A percentile compares a stretch with the other conserved stretches of the same genome.
phyloP scores from a whole-genome alignment of 2,113 vertebrate species.

The Mus spicilegus region DNA sequence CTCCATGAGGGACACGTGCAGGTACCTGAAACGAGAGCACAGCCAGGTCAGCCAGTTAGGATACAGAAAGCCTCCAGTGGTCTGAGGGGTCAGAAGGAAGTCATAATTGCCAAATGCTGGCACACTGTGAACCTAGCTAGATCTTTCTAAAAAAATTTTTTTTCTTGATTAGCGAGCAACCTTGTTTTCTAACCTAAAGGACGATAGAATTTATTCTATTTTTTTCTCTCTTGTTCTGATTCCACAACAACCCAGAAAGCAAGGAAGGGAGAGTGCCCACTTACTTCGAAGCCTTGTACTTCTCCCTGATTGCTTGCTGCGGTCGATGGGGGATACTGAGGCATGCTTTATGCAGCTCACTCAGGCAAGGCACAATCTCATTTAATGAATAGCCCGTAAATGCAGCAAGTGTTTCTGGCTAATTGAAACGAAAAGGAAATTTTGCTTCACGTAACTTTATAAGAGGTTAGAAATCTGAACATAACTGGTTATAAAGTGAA shows the following conservation, averaged over 20 bases:
- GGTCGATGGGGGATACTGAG: slow-evolving; percentile 85
- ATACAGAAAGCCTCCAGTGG: neutral
- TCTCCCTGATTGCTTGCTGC: slow-evolving; percentile 92
- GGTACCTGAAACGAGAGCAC: slow-evolving; percentile 84
- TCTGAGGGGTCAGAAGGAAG: neutral
- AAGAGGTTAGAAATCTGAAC: neutral
- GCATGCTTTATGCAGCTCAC: slow-evolving; percentile 90
- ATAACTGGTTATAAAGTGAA: neutral
- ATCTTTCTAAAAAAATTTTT: neutral
- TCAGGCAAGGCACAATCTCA: slow-evolving; percentile 91
- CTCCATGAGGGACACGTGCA: slow-evolving; percentile 88
- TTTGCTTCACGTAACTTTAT: neutral
- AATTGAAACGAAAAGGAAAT: slow-evolving; percentile 62
- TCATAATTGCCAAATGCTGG: neutral
- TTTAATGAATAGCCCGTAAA: slow-evolving; percentile 93
- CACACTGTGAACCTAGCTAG: neutral
- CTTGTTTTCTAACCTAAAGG: neutral
- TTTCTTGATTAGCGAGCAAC: neutral
- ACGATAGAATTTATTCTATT: neutral
- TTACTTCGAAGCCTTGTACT: slow-evolving; percentile 93
- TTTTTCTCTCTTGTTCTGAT: slow-evolving; percentile 15
- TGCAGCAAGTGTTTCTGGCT: slow-evolving; percentile 91
- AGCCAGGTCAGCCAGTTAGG: neutral
- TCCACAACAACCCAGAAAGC: neutral
- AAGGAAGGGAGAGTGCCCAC: slow-evolving; percentile 64